These are phyloP conservation scores for Orthosia incerta DNA, from an alignment of 2,888 invertebrate species.

Conservation along the genomic window DNA sequence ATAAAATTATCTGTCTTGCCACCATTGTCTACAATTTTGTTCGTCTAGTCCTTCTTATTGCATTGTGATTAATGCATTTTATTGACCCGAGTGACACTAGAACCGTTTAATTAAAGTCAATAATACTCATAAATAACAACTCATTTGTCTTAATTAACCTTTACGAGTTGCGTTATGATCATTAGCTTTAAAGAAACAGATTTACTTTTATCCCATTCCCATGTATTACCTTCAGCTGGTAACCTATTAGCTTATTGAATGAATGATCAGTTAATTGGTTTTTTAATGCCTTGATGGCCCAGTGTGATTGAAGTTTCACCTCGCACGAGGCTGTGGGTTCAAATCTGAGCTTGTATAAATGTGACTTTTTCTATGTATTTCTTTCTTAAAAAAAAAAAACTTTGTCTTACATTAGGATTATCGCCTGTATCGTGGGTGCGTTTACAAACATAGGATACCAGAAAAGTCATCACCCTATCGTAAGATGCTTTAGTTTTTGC, in stretches of 20 bases:
- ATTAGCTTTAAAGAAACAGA: slow-evolving; percentile 11
- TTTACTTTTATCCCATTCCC: slow-evolving; percentile 8
- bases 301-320: not conserved
- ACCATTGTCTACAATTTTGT: not conserved
- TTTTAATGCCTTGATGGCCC: no score
- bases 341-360: no score
- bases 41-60: not conserved
- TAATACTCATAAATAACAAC: slow-evolving; percentile 26
- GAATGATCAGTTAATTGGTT: slow-evolving; percentile 9
- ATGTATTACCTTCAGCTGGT: not conserved
- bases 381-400: no score
- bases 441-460: no score
- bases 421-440: no score
- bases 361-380: not conserved
- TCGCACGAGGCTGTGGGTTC: not conserved
- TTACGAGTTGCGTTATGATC: slow-evolving; percentile 20
- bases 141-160: slow-evolving; percentile 45
- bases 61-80: slow-evolving; percentile 14
- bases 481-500: no score
- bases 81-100: slow-evolving; percentile 7
- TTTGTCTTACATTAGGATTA: no score
- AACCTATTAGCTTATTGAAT: slow-evolving; percentile 15
- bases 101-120: slow-evolving; percentile 20
- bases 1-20: no score
- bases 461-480: no score